phyloP scores from a whole-genome alignment of 2,113 vertebrate species.

The Macaca mulatta region DNA sequence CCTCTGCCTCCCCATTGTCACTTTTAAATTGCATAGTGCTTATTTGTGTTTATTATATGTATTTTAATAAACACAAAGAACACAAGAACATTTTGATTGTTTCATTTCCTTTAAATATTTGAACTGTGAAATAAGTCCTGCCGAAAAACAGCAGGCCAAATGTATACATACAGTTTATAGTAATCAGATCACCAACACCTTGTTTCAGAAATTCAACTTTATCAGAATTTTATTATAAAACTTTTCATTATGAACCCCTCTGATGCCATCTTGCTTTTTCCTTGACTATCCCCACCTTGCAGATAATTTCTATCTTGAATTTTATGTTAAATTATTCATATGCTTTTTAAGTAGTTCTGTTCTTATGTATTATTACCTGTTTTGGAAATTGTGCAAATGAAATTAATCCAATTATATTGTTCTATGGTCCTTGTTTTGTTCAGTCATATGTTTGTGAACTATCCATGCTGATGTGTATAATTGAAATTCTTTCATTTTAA shows the following conservation, averaged over 20 bases:
- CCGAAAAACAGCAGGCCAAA: background rate
- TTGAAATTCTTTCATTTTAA: background rate
- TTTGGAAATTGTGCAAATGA: background rate
- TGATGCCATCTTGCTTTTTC: background rate
- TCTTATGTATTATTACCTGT: background rate
- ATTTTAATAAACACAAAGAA: background rate
- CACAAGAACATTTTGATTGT: background rate
- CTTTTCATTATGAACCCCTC: background rate
- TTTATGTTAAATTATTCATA: no score
- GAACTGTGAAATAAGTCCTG: background rate
- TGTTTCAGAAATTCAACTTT: background rate
- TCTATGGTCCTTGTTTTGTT: background rate
- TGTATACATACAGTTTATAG: background rate
- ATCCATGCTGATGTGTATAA: background rate
- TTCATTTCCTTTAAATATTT: background rate
- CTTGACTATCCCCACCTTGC: background rate
- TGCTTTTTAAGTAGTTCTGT: background rate
- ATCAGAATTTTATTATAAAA: background rate
- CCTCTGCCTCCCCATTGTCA: background rate
- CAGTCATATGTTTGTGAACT: background rate
- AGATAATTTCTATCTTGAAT: background rate
- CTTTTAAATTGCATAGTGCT: background rate
- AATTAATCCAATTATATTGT: background rate
- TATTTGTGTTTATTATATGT: background rate
- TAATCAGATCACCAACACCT: background rate